A percentile compares a stretch with the other conserved stretches of the same genome.
Conservation (phyloP, 1,140 invertebrate species). For the Bombyx mandarina region DNA sequence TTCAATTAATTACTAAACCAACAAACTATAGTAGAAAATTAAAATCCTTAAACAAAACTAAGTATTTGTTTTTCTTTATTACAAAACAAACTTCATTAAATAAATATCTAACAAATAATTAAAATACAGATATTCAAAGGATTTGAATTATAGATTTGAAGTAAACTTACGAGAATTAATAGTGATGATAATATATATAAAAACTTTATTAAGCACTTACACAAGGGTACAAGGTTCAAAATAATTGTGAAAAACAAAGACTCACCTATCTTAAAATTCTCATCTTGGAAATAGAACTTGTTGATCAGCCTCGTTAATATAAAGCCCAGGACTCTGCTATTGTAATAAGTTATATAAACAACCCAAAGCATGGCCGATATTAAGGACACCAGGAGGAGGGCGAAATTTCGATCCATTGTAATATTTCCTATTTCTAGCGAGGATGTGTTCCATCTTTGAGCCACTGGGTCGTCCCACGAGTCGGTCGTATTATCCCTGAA, state of each 20-base stretch:
- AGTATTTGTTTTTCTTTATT: no score
- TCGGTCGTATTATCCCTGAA: constrained; percentile 58
- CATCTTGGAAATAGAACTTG: constrained; percentile 86
- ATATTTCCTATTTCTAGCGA: constrained; percentile 78
- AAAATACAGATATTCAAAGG: neutral
- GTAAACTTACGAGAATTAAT: neutral
- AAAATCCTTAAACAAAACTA: no score
- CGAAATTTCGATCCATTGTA: constrained; percentile 86
- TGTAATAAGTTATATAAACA: constrained; percentile 96
- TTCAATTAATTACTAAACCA: no score
- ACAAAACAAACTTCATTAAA: no score
- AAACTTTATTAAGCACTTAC: neutral
- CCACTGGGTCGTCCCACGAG: constrained; percentile 54
- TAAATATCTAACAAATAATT: no score
- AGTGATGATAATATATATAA: neutral
- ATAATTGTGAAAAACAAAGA: constrained; percentile 13
- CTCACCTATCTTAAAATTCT: constrained; percentile 93
- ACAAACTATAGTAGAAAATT: no score
- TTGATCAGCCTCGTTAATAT: constrained; percentile 92
- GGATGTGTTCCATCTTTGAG: constrained; percentile 71
- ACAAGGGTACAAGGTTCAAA: no score
- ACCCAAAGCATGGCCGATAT: constrained; percentile 89
- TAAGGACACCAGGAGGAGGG: constrained; percentile 82
- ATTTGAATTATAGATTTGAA: neutral
- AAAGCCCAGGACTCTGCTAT: constrained; percentile 91